Conservation (phyloP, 1,140 invertebrate genomes). For the Telenomus remus region DNA sequence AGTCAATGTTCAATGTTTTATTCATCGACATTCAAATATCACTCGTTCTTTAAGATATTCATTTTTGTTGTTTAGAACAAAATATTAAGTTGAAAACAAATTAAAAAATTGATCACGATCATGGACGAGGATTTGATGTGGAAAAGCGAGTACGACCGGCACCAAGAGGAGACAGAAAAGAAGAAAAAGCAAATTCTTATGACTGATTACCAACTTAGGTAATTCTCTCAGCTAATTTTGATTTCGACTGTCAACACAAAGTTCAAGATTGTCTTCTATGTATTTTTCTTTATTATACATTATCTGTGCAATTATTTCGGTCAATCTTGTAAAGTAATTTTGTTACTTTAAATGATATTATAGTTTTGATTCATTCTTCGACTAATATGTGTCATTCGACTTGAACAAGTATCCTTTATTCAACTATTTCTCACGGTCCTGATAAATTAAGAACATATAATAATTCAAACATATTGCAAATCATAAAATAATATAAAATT, state of each 20-base stretch:
- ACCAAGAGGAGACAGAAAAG: slow-evolving; percentile 78
- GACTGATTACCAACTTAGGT: slow-evolving; percentile 79
- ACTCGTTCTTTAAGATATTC: slow-evolving; percentile 2
- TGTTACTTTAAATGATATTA: no score
- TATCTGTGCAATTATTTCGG: no score
- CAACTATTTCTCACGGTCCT: slow-evolving; percentile 9
- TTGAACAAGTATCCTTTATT: no score
- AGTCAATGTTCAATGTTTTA: slow-evolving; percentile 43
- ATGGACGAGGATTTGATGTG: slow-evolving; percentile 83
- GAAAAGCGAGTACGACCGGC: slow-evolving; percentile 81
- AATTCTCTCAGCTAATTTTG: slow-evolving; percentile 48
- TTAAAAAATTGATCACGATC: slow-evolving; percentile 28
- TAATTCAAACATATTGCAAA: no score
- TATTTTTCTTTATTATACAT: no score
- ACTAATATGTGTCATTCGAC: no score
- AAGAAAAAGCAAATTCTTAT: slow-evolving; percentile 77
- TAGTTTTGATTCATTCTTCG: no score
- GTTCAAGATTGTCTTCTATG: no score
- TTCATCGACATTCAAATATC: slow-evolving; percentile 45
- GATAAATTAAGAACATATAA: slow-evolving; percentile 9
- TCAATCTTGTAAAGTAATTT: no score
- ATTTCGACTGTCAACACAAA: no score
- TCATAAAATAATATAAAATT: no score
- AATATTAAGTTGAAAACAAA: slow-evolving; percentile 5
- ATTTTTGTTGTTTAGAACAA: no score